These are phyloP conservation scores for Ctena decussata DNA, from an alignment of 2,888 invertebrate genomes.

Conservation along the genomic window DNA sequence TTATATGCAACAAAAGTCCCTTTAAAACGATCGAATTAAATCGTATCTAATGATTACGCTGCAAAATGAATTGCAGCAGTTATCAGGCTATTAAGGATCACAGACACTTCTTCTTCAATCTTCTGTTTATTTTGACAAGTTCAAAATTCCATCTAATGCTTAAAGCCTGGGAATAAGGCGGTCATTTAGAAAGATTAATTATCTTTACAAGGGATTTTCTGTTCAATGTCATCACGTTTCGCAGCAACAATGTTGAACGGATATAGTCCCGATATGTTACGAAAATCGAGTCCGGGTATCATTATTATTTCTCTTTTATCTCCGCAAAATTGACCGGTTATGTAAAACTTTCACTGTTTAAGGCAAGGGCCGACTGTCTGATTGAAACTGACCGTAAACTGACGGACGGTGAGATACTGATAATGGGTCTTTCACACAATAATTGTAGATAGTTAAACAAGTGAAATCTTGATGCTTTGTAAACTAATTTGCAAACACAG, in stretches of 20 bases:
- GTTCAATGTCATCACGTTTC: slow-evolving; percentile 36
- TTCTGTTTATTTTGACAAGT: slow-evolving; percentile 64
- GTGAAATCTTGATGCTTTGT: too few relatives aligned
- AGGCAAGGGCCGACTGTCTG: background rate
- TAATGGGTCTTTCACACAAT: background rate
- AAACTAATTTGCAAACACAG: too few relatives aligned
- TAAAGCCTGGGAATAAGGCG: slow-evolving; percentile 38
- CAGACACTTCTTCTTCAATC: background rate
- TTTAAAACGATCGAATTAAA: background rate
- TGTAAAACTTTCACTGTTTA: background rate
- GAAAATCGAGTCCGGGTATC: background rate
- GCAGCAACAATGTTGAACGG: slow-evolving; percentile 22
- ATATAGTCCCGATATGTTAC: background rate
- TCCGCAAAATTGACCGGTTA: background rate
- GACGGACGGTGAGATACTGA: background rate
- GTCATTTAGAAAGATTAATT: slow-evolving; percentile 35
- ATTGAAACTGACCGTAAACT: background rate
- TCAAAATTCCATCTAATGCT: slow-evolving; percentile 7
- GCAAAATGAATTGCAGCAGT: background rate
- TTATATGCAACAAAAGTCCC: background rate
- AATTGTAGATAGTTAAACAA: background rate
- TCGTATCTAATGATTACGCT: background rate
- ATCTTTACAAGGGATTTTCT: slow-evolving; percentile 14
- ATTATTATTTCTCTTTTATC: background rate
- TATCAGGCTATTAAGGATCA: slow-evolving; percentile 1